Evolutionary conservation across 2,797 vertebrate species (phyloP).

Genomic region (Halcyon chelicuti): DNA sequence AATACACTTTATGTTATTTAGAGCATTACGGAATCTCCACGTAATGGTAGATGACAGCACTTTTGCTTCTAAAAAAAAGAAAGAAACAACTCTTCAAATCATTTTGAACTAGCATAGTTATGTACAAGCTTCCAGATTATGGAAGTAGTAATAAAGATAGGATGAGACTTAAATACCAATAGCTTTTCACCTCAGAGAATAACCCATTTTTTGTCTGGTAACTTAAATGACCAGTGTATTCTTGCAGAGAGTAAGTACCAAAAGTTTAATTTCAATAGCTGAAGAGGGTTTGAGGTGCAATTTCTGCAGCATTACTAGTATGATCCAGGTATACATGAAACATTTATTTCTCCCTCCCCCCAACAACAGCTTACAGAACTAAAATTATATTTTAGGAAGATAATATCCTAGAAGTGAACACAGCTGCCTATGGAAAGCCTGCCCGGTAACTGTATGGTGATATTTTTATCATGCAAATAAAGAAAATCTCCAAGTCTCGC

Average conservation of each 20-base stretch:
- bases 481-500: constrained; percentile 11
- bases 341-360: neutral
- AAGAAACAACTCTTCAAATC: neutral
- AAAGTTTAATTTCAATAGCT: neutral
- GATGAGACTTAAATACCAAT: neutral
- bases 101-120: neutral
- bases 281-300: neutral
- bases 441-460: neutral
- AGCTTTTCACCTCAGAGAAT: neutral
- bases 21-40: neutral
- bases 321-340: neutral
- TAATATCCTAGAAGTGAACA: neutral
- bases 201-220: neutral
- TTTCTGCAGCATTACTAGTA: neutral
- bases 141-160: neutral
- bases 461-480: neutral
- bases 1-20: neutral
- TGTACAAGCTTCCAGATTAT: neutral
- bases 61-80: neutral
- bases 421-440: neutral
- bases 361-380: neutral
- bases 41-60: neutral
- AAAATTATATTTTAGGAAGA: neutral
- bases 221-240: neutral
- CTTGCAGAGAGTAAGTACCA: neutral